Percentiles rank a stretch among this genome's conserved stretches.
Conservation (phyloP, 2,888 invertebrate species). For the Malthinus seriepunctatus region DNA sequence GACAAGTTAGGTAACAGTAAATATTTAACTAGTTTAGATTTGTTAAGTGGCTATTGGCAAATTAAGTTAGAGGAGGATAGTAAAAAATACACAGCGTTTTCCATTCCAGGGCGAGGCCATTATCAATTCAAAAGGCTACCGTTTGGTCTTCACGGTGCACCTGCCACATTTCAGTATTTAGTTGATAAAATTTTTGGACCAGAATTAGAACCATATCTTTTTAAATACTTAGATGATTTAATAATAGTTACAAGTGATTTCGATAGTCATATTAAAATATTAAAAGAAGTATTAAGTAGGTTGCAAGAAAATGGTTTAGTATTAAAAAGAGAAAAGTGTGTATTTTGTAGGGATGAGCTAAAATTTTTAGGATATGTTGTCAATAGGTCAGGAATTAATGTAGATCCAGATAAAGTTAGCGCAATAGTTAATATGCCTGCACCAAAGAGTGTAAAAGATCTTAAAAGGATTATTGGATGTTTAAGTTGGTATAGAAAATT, state of each 20-base stretch:
- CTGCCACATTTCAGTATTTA: not conserved
- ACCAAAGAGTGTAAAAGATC: not conserved
- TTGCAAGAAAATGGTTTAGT: conserved; percentile 16
- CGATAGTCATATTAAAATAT: conserved; percentile 1
- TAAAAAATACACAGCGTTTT: not conserved
- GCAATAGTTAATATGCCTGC: not conserved
- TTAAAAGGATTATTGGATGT: conserved; percentile 7
- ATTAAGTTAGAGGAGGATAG: not conserved
- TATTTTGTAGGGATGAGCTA: not conserved
- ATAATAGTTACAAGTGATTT: conserved; percentile 1
- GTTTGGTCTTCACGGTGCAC: conserved; percentile 1
- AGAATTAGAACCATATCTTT: conserved; percentile 6
- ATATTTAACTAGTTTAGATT: not conserved
- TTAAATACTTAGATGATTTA: conserved; percentile 7
- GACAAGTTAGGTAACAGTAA: not conserved
- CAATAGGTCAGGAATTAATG: not conserved
- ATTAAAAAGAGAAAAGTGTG: conserved; percentile 37
- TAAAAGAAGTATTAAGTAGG: conserved; percentile 6
- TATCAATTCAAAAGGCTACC: conserved; percentile 8
- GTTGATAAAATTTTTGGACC: not conserved
- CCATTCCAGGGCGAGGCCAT: not conserved
- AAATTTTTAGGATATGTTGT: not conserved
- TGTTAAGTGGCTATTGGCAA: not conserved
- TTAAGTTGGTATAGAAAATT: conserved; percentile 18
- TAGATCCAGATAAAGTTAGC: not conserved